Evolutionary conservation across 2,888 invertebrate genomes (phyloP).

Genomic region (Pammene aurita): DNA sequence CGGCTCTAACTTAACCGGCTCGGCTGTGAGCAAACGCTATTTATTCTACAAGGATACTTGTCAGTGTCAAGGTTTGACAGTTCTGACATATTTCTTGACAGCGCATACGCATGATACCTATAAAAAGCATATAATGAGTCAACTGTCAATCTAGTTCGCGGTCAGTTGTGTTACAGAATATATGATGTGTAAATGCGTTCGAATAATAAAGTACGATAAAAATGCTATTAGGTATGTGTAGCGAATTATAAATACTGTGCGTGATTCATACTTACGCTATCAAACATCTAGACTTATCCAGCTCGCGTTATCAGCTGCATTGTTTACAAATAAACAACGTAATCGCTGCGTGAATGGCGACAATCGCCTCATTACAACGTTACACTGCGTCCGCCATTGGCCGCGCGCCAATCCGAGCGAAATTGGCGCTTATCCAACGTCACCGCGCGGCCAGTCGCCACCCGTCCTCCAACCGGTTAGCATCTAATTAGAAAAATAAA

Average conservation of each 20-base stretch:
- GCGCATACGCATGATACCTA: neutral
- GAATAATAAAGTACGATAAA: neutral
- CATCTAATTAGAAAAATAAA: slow-evolving; percentile 47
- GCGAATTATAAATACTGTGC: slow-evolving; percentile 1
- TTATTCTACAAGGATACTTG: neutral
- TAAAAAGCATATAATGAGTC: neutral
- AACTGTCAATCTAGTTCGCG: neutral
- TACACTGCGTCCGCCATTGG: slow-evolving; percentile 55
- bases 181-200: neutral
- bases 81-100: neutral
- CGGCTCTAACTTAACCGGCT: neutral
- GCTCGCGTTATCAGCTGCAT: slow-evolving; percentile 56
- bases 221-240: neutral
- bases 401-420: slow-evolving; percentile 57
- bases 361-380: slow-evolving; percentile 47
- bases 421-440: slow-evolving; percentile 9
- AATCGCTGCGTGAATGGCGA: slow-evolving; percentile 63
- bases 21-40: neutral
- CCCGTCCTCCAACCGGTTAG: slow-evolving; percentile 24
- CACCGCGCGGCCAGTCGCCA: slow-evolving; percentile 54
- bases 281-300: neutral
- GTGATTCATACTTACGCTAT: slow-evolving; percentile 21
- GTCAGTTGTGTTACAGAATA: neutral
- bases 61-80: neutral
- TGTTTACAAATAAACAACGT: slow-evolving; percentile 76